Conservation (phyloP, 2,888 invertebrate species). For the Sialis lutaria region DNA sequence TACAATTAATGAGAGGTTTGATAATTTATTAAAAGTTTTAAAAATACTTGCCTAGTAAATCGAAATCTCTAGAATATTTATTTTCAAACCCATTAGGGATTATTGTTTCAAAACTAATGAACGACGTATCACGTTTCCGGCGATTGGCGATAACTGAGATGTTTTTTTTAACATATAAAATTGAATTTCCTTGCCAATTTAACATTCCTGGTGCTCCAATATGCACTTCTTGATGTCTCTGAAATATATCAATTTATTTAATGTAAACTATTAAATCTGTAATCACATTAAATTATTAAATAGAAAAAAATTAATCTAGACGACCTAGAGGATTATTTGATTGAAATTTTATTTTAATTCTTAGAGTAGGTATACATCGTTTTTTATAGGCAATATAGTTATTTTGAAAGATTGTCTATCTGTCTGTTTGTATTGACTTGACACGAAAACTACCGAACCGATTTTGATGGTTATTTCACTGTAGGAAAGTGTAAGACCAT, state of each 20-base stretch:
- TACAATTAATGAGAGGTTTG: too few relatives aligned
- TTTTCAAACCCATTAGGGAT: slow-evolving; percentile 26
- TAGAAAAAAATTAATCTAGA: neutral
- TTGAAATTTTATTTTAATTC: too few relatives aligned
- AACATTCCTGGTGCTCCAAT: slow-evolving; percentile 43
- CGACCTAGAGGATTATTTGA: too few relatives aligned
- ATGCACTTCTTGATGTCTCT: slow-evolving; percentile 21
- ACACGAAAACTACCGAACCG: too few relatives aligned
- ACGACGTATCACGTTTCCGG: slow-evolving; percentile 9
- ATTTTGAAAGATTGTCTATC: too few relatives aligned
- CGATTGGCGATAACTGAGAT: neutral
- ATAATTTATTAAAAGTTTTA: neutral
- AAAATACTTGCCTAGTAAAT: slow-evolving; percentile 28
- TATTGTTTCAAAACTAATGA: slow-evolving; percentile 11
- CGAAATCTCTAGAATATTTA: slow-evolving; percentile 25
- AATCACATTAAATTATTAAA: neutral
- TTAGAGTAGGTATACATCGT: too few relatives aligned
- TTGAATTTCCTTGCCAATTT: slow-evolving; percentile 34
- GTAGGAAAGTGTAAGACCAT: too few relatives aligned
- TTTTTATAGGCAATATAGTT: too few relatives aligned
- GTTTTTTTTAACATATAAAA: slow-evolving; percentile 14
- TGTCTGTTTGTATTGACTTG: too few relatives aligned
- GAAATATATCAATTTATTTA: neutral
- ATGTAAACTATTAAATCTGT: neutral
- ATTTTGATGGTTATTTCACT: too few relatives aligned